phyloP scores from a whole-genome alignment of 2,797 vertebrate genomes.

The Merluccius polli region DNA sequence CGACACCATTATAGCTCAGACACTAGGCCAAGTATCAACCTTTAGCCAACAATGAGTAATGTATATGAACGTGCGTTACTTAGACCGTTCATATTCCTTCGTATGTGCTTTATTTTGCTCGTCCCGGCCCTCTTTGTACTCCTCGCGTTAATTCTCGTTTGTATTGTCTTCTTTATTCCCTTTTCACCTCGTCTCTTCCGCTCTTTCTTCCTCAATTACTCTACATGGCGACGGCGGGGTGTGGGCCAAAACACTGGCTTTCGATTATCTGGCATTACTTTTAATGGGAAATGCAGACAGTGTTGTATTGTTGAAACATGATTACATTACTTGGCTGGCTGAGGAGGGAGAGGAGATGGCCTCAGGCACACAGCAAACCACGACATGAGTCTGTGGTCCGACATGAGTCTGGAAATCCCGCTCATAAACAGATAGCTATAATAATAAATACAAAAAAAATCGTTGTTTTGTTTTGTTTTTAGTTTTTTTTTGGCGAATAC shows the following conservation, averaged over 20 bases:
- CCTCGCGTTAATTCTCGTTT: background rate
- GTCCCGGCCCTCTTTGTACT: background rate
- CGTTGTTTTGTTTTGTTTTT: no score
- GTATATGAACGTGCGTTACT: background rate
- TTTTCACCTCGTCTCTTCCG: background rate
- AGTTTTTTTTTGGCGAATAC: background rate
- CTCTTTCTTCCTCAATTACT: background rate
- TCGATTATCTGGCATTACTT: background rate
- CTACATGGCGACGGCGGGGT: background rate
- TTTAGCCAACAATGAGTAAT: background rate
- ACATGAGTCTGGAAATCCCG: no score
- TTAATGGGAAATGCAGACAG: background rate
- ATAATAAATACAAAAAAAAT: no score
- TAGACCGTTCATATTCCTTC: background rate
- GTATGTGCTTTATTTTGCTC: background rate
- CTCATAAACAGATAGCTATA: no score
- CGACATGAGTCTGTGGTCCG: no score
- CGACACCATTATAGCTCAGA: background rate
- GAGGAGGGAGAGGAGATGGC: background rate
- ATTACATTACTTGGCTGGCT: background rate
- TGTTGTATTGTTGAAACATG: background rate
- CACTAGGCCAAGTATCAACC: background rate
- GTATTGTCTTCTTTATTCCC: slow-evolving; percentile 14
- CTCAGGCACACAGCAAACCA: background rate
- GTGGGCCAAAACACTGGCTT: no score